Conservation (phyloP, 1,140 invertebrate genomes). For the Cryptotermes secundus region DNA sequence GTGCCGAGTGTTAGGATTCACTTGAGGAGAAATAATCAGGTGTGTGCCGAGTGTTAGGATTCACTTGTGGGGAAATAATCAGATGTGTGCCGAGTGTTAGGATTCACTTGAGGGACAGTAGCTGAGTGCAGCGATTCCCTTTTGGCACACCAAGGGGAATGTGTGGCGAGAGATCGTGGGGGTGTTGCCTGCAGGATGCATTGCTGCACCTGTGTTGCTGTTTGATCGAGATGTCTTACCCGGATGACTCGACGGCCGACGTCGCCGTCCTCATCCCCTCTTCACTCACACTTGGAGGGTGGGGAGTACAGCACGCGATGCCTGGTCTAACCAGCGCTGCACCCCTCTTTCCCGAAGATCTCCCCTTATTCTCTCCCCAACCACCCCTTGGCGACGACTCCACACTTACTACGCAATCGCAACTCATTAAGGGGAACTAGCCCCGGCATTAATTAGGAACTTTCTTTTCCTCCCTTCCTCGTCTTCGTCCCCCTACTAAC, state of each 20-base stretch:
- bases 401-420: conserved; percentile 27
- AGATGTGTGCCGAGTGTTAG: too few species aligned
- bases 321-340: background rate
- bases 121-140: background rate
- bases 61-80: too few species aligned
- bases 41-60: too few species aligned
- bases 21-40: too few species aligned
- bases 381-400: background rate
- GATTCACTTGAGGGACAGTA: too few species aligned
- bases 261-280: conserved; percentile 8
- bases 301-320: conserved; percentile 5
- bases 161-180: background rate
- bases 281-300: background rate
- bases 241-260: conserved; percentile 15
- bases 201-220: background rate
- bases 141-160: background rate
- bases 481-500: background rate
- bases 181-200: background rate
- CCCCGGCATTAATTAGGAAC: conserved; percentile 31
- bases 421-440: conserved; percentile 27
- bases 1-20: too few species aligned
- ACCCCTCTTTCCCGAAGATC: conserved; percentile 7
- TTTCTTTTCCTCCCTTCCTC: conserved; percentile 24
- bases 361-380: background rate
- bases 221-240: conserved; percentile 19